phyloP scores from a whole-genome alignment of 2,113 vertebrate genomes.

The Esox niger region DNA sequence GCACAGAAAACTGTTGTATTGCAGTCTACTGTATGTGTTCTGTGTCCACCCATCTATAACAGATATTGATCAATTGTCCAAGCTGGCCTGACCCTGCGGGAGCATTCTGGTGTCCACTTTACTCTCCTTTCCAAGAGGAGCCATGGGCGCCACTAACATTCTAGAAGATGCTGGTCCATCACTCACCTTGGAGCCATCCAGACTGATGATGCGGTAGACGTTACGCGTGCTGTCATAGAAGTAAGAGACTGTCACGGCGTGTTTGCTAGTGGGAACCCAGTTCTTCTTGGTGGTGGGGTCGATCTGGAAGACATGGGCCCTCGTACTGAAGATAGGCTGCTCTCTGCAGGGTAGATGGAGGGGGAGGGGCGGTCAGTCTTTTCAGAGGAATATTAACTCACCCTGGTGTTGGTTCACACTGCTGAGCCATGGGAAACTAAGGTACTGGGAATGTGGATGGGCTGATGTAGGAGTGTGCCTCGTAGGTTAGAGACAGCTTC shows the following conservation, averaged over 20 bases:
- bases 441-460: background rate
- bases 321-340: slow-evolving; percentile 97
- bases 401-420: background rate
- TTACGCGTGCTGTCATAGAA: slow-evolving; percentile 97
- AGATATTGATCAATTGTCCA: background rate
- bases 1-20: too few relatives aligned
- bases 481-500: slow-evolving; percentile 19
- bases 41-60: background rate
- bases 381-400: background rate
- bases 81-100: background rate
- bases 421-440: background rate
- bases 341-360: slow-evolving; percentile 73
- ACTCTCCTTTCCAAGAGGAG: background rate
- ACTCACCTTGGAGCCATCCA: slow-evolving; percentile 91
- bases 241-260: slow-evolving; percentile 95
- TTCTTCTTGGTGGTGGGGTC: slow-evolving; percentile 98
- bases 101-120: background rate
- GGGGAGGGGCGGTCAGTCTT: background rate
- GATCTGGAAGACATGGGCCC: slow-evolving; percentile 99
- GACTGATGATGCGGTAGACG: slow-evolving; percentile 97
- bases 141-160: too few relatives aligned
- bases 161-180: background rate
- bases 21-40: too few relatives aligned
- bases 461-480: background rate
- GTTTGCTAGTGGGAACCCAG: slow-evolving; percentile 96